A percentile compares a stretch with the other conserved stretches of the same genome.
phyloP scores from a whole-genome alignment of 35 echinoderm and acorn worm genomes.

The Strongylocentrotus purpuratus region DNA sequence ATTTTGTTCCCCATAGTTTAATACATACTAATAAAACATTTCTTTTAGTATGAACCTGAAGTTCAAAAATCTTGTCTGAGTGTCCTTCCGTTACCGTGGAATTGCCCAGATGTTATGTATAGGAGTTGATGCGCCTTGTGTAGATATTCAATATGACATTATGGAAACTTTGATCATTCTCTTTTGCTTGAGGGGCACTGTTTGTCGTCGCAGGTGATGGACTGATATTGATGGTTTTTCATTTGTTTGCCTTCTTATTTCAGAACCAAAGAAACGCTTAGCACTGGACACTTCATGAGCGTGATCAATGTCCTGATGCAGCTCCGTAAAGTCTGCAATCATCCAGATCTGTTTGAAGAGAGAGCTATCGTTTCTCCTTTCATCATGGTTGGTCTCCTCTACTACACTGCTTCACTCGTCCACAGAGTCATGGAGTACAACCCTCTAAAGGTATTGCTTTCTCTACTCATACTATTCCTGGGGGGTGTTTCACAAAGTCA shows the following conservation, averaged over 20 bases:
- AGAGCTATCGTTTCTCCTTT: constrained; percentile 84
- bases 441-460: constrained; percentile 80
- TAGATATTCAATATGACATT: too few species aligned
- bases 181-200: background rate
- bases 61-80: too few species aligned
- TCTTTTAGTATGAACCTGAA: too few species aligned
- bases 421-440: constrained; percentile 79
- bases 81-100: too few species aligned
- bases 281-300: constrained; percentile 96
- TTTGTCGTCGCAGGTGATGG: background rate
- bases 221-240: background rate
- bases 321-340: constrained; percentile 97
- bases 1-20: too few species aligned
- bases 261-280: constrained; percentile 96
- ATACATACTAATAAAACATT: too few species aligned
- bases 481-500: too few species aligned
- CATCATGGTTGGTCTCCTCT: constrained; percentile 79
- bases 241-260: background rate
- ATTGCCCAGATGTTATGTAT: too few species aligned
- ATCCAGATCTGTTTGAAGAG: constrained; percentile 94
- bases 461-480: background rate
- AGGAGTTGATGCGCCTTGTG: too few species aligned
- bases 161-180: background rate
- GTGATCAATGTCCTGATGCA: constrained; percentile 99
- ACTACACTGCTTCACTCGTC: constrained; percentile 84